Conservation (phyloP, 1,140 invertebrate genomes). For the Argopecten irradians region DNA sequence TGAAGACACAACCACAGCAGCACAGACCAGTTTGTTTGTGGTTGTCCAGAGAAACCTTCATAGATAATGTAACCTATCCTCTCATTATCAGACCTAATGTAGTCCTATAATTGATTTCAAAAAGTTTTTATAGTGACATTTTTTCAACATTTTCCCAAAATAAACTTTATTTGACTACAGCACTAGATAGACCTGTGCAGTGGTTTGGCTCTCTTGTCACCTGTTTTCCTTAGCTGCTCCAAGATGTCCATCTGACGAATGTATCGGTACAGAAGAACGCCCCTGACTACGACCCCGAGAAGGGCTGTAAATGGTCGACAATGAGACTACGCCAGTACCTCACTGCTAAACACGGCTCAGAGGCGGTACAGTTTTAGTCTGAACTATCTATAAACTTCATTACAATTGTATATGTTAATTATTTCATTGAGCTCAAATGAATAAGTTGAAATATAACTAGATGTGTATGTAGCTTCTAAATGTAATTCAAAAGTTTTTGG, state of each 20-base stretch:
- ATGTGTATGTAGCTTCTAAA: not conserved
- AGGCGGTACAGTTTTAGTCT: conserved; percentile 68
- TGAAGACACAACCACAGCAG: too few relatives aligned
- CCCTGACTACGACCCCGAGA: conserved; percentile 79
- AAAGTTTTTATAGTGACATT: too few relatives aligned
- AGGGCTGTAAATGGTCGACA: conserved; percentile 79
- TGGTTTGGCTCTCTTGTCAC: not conserved
- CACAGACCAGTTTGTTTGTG: too few relatives aligned
- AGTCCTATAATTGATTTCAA: too few relatives aligned
- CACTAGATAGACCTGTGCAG: too few relatives aligned
- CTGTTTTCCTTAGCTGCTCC: conserved; percentile 41
- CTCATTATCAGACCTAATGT: too few relatives aligned
- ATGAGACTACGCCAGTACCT: conserved; percentile 76
- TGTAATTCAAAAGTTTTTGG: not conserved
- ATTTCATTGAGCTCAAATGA: not conserved
- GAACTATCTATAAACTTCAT: not conserved
- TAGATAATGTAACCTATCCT: too few relatives aligned
- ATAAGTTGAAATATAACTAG: not conserved
- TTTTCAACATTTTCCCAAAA: too few relatives aligned
- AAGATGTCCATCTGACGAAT: conserved; percentile 79
- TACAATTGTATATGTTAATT: not conserved
- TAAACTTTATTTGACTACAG: too few relatives aligned
- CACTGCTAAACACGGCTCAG: conserved; percentile 75
- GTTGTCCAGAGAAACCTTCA: too few relatives aligned
- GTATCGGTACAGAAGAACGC: conserved; percentile 80